Percentiles rank a stretch among this genome's conserved stretches.
These are phyloP conservation scores for Pitta sordida DNA, from an alignment of 2,113 vertebrate genomes.

Conservation along the genomic window DNA sequence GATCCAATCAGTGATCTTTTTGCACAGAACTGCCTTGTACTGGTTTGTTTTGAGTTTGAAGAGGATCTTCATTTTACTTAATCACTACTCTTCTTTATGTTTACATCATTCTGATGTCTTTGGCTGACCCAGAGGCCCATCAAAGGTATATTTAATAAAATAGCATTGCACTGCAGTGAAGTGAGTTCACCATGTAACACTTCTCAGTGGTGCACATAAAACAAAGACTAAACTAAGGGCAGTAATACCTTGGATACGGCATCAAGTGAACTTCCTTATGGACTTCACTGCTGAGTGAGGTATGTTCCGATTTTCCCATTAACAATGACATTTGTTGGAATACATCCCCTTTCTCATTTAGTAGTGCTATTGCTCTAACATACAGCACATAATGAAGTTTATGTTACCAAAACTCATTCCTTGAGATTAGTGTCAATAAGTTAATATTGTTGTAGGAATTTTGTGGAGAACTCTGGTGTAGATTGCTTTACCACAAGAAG, in stretches of 20 bases:
- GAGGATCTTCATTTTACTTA: not conserved
- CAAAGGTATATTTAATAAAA: conserved; percentile 53
- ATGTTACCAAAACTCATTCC: not conserved
- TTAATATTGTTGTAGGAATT: not conserved
- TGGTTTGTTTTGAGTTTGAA: not conserved
- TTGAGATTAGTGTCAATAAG: not conserved
- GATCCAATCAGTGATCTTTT: not conserved
- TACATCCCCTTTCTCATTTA: not conserved
- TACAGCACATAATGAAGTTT: not conserved
- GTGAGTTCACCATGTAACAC: conserved; percentile 31
- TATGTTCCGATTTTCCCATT: conserved; percentile 55
- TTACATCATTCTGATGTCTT: not conserved
- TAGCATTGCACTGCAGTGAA: conserved; percentile 17
- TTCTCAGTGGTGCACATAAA: conserved; percentile 25
- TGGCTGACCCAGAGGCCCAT: not conserved
- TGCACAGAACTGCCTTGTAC: not conserved
- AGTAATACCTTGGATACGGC: conserved; percentile 1
- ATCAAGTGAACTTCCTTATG: conserved; percentile 34
- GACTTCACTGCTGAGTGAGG: not conserved
- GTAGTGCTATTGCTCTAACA: not conserved
- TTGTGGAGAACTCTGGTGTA: not conserved
- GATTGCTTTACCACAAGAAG: not conserved
- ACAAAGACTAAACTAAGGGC: conserved; percentile 19
- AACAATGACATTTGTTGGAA: conserved; percentile 55
- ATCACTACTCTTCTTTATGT: not conserved